Base-by-base conservation (phyloP, 2,113 vertebrate species). In the Gadus chalcogrammus region DNA sequence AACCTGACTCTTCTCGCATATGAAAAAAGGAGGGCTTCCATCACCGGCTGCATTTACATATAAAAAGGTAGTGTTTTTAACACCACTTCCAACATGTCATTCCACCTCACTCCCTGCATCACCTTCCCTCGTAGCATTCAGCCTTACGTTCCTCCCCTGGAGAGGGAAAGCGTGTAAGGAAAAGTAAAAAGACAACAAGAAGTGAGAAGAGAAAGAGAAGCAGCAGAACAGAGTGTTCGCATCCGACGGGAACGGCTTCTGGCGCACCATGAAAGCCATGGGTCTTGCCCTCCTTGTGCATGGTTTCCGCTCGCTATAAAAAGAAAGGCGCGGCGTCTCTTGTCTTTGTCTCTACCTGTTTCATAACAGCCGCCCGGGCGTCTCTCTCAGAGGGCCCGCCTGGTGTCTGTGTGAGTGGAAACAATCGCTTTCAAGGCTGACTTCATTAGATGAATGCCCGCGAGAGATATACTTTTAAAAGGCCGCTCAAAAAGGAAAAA, bases 11-110 rank as follows among this genome's bases (percentile, higher is more conserved):
- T 83, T 80, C 60, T n/a, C 38, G 42, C 38, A 35, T 76, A 67
- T 64, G 64, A 55, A 55, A 55, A 55, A 78, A 24, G 72, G 79
- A 82, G 28, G 61, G 65, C 56, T 81, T 82, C 70, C 84, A 85
- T 85, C 73, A 84, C 67, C 81, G 79, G 80, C 79, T 67, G 77
- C 67, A 88, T 88, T 88, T 88, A 76, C 77, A 86, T 88, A 85
- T 67, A 85, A 84, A 86, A 66, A 82, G 70, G 52, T 60, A 2
- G 48, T 73, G 75, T 77, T 75, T 56, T 81, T 84, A 81, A 75
- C 53, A 79, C 67, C 42, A 68, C 62, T 53, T 69, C 61, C 66
- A 69, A 31, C 76, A 71, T 77, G 78, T 80, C 38, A 71, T 73
- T 79, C 76, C 70, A 70, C 73, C 55, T 70, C 79, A 68, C 68